Conservation (phyloP, 1,140 invertebrate species). For the Drosophila willistoni region DNA sequence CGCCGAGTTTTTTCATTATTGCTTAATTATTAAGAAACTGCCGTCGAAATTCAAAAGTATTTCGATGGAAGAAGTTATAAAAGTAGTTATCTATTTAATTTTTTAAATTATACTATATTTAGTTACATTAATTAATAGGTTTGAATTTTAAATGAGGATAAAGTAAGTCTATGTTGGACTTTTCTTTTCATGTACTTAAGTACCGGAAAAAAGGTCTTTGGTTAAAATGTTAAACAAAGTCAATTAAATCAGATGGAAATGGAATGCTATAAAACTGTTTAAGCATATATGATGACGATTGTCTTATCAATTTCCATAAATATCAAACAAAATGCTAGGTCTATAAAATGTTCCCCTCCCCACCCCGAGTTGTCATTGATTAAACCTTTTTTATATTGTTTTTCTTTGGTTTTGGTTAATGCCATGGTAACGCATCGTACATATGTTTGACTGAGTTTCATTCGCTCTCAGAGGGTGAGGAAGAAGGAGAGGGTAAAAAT, state of each 20-base stretch:
- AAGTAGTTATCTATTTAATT: no score
- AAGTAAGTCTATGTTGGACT: no score
- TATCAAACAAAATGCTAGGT: conserved; percentile 46
- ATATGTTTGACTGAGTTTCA: conserved; percentile 30
- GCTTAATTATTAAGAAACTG: no score
- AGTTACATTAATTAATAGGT: no score
- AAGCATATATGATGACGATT: conserved; percentile 19
- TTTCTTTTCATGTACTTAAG: neutral
- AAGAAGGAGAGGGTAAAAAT: neutral
- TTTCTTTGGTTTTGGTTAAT: conserved; percentile 26
- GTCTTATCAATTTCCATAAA: conserved; percentile 75
- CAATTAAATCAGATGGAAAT: conserved; percentile 47
- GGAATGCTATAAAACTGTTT: conserved; percentile 46
- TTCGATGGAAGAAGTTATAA: no score
- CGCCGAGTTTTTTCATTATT: no score
- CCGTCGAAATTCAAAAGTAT: no score
- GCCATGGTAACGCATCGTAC: conserved; percentile 55
- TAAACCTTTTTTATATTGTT: conserved; percentile 55
- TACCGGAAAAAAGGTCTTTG: conserved; percentile 6
- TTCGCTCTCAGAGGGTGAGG: conserved; percentile 14
- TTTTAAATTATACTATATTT: no score
- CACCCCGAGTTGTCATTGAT: conserved; percentile 52
- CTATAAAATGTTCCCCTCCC: conserved; percentile 21
- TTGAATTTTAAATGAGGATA: no score
- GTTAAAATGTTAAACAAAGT: conserved; percentile 2